phyloP scores from a whole-genome alignment of 2,888 invertebrate species.

The Thymelicus sylvestris region DNA sequence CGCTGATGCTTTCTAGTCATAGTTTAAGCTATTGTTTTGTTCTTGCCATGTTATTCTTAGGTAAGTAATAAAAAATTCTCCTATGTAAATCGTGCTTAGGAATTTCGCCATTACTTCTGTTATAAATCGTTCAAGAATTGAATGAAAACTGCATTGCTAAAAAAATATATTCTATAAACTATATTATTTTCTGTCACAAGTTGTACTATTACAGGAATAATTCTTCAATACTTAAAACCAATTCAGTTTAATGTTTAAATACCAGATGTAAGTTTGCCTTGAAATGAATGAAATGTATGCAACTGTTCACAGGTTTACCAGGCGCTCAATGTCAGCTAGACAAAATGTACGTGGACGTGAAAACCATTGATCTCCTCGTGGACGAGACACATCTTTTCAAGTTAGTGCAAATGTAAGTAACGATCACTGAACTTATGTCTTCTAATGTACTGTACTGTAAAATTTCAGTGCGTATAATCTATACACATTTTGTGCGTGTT shows the following conservation, averaged over 20 bases:
- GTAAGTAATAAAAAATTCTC: constrained; percentile 53
- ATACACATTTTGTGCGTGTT: no score
- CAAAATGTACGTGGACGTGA: constrained; percentile 79
- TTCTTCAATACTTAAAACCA: no score
- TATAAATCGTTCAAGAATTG: no score
- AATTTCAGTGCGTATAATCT: no score
- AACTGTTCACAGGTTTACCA: constrained; percentile 66
- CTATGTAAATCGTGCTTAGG: no score
- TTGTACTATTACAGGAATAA: no score
- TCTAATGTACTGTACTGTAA: no score
- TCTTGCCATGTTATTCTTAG: constrained; percentile 63
- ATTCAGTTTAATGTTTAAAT: no score
- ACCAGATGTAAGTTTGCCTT: background rate
- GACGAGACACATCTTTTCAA: constrained; percentile 82
- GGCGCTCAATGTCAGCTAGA: constrained; percentile 68
- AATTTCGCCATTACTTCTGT: no score
- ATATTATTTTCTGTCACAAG: no score
- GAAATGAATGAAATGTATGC: background rate
- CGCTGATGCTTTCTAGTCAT: constrained; percentile 67
- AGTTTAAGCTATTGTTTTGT: constrained; percentile 66
- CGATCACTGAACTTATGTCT: constrained; percentile 3
- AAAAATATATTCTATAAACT: no score
- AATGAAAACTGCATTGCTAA: no score
- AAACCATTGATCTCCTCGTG: constrained; percentile 85
- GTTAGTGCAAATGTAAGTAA: constrained; percentile 85